Evolutionary conservation across 2,797 vertebrate genomes (phyloP).

Genomic region (Danio jaintianensis): DNA sequence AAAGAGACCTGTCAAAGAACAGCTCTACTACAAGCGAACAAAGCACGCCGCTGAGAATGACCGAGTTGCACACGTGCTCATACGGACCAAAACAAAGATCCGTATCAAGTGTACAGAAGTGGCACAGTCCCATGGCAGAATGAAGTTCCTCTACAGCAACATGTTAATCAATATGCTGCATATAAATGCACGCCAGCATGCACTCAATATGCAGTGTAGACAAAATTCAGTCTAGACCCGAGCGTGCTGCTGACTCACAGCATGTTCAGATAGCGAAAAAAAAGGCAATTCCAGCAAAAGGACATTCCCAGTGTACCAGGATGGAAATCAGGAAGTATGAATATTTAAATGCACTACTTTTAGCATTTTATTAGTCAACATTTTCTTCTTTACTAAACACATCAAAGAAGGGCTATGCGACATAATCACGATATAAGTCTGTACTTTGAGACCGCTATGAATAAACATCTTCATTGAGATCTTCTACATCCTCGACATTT

Average conservation of each 20-base stretch:
- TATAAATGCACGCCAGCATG: slow-evolving; percentile 19
- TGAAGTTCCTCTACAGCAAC: slow-evolving; percentile 15
- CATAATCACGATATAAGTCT: no score
- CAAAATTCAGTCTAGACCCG: slow-evolving; percentile 31
- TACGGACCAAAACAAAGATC: slow-evolving; percentile 41
- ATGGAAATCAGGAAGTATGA: not conserved
- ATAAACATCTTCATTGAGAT: no score
- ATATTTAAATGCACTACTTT: not conserved
- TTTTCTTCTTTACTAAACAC: not conserved
- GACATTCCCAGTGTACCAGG: not conserved
- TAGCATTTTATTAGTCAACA: not conserved
- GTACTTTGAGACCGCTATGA: no score
- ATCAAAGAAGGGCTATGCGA: not conserved
- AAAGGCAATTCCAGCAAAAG: slow-evolving; percentile 35
- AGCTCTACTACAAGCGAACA: slow-evolving; percentile 32
- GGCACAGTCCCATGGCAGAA: not conserved
- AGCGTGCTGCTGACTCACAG: slow-evolving; percentile 56
- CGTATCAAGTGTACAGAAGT: not conserved
- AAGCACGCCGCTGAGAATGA: slow-evolving; percentile 14
- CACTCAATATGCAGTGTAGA: slow-evolving; percentile 41
- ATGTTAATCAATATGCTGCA: slow-evolving; percentile 40
- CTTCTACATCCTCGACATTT: no score
- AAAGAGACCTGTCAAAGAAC: slow-evolving; percentile 33
- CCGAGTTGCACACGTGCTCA: slow-evolving; percentile 18
- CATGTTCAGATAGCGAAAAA: slow-evolving; percentile 42